These are phyloP conservation scores for Strix occidentalis DNA, from an alignment of 2,797 vertebrate species.

Conservation along the genomic window DNA sequence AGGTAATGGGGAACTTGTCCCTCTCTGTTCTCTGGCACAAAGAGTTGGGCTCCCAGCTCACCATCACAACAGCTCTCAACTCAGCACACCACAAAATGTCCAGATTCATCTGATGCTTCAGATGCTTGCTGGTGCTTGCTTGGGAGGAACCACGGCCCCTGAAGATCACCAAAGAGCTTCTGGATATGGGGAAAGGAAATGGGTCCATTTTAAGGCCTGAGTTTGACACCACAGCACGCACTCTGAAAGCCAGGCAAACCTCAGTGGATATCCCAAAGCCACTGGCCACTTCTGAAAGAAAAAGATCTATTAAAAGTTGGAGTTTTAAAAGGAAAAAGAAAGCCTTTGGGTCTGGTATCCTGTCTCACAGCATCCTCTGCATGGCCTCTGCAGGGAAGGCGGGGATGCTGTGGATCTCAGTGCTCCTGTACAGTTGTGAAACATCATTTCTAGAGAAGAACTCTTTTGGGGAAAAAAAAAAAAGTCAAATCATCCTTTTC, in stretches of 20 bases:
- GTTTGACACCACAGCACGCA: neutral
- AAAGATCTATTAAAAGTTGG: neutral
- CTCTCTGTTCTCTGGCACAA: neutral
- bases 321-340: neutral
- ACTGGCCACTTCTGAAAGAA: neutral
- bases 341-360: neutral
- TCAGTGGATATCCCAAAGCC: neutral
- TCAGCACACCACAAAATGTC: neutral
- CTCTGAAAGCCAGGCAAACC: neutral
- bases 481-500: neutral
- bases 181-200: neutral
- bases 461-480: neutral
- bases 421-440: neutral
- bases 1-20: neutral
- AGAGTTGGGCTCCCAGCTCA: neutral
- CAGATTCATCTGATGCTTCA: neutral
- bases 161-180: neutral
- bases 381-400: neutral
- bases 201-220: neutral
- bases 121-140: neutral
- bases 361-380: neutral
- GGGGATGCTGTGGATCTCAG: neutral
- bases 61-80: neutral
- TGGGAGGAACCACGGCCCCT: neutral
- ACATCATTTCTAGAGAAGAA: neutral